Base-by-base conservation (phyloP, 2,888 invertebrate species). In the Ennomos quercinarius region DNA sequence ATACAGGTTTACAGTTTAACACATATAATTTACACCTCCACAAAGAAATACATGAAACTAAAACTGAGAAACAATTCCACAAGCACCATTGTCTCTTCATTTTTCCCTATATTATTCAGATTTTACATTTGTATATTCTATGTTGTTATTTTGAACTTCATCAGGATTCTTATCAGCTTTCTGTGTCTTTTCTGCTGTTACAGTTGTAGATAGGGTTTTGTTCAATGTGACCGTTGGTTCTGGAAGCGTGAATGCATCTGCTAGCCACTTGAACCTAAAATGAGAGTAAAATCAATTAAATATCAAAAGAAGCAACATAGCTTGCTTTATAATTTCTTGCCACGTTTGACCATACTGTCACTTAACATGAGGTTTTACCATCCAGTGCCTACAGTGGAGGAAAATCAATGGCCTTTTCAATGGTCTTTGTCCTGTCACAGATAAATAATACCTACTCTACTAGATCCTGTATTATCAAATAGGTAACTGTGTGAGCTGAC, bases 181-280 rank as follows among this genome's bases (percentile, higher is more conserved):
- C 10, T 70, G 74, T 55, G 57, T 58, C 34, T 57, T 50, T 51
- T 66, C 61, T 9, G 12, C 50, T 59, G 46, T 58, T 52, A 61
- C 54, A 60, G 81, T 68, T 39, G 62, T 66, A 44, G 73, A 67
- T 34, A 77, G 42, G 1, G 68, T 65, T 34, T 67, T 63, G 41
- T 70, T 75, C 4, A 55, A 62, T 11, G 68, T 42, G 37, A 65
- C 40, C 27, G 66, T 43, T 39, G 67, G 79, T 62, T 88, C 88
- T 37, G 76, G 78, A 39, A 82, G 62, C 50, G 76, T 81, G 70
- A 91, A 89, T 55, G 83, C 61, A 64, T 90, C 86, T 38, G 86
- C 79, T 63, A 90, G 63, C 89, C 89, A 87, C 72, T 87, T 88
- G 78, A 84, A 89, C 77, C 91, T 91, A 76, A 64, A 79, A 61